phyloP scores from a whole-genome alignment of 2,888 invertebrate genomes.

The Cyaniris semiargus region DNA sequence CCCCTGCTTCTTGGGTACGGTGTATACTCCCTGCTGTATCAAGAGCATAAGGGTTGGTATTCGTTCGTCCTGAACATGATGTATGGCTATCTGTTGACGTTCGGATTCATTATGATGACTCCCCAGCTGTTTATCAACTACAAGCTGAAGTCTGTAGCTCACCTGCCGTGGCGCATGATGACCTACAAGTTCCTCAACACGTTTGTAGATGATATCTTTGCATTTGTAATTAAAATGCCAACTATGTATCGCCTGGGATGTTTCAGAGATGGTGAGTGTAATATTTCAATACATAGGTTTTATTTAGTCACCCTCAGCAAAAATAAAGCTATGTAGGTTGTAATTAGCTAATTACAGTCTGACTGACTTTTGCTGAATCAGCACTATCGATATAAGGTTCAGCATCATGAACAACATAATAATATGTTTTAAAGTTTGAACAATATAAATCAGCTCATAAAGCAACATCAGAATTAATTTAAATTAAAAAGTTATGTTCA shows the following conservation, averaged over 20 bases:
- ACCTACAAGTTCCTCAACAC: conserved; percentile 99
- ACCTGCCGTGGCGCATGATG: conserved; percentile 99
- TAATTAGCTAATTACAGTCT: background rate
- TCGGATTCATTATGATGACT: conserved; percentile 99
- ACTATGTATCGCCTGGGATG: conserved; percentile 99
- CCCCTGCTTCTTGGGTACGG: conserved; percentile 96
- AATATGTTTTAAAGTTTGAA: no score
- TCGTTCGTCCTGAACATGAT: conserved; percentile 97
- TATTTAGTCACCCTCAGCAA: background rate
- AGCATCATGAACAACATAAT: no score
- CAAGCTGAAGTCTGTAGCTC: conserved; percentile 99
- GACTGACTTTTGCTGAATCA: no score
- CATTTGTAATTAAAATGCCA: conserved; percentile 99
- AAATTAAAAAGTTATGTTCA: no score
- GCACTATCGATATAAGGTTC: no score
- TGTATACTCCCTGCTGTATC: conserved; percentile 95
- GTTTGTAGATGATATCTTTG: conserved; percentile 99
- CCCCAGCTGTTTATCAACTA: conserved; percentile 99
- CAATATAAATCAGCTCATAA: no score
- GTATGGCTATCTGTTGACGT: conserved; percentile 98
- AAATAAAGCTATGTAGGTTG: background rate
- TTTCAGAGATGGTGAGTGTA: conserved; percentile 91
- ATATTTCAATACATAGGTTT: conserved; percentile 15
- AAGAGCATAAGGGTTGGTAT: conserved; percentile 99
- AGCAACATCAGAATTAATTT: no score